Evolutionary conservation across 2,797 vertebrate genomes (phyloP).

Genomic region (Emys orbicularis): DNA sequence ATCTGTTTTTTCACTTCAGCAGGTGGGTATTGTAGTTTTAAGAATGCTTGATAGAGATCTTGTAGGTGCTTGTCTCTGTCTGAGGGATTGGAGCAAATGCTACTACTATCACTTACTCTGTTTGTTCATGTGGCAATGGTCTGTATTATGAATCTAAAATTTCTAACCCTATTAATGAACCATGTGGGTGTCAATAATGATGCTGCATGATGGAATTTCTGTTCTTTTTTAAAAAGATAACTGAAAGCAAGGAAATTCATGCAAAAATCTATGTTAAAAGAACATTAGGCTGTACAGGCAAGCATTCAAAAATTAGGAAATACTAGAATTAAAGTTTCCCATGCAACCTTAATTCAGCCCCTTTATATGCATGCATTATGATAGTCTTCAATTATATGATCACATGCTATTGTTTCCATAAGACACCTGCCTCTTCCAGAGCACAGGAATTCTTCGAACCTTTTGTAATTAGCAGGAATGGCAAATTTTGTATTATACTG

Average conservation of each 20-base stretch:
- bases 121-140: not conserved
- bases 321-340: not conserved
- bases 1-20: no score
- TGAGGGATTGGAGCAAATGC: no score
- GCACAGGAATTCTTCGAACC: not conserved
- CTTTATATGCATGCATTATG: slow-evolving; percentile 28
- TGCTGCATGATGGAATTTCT: not conserved
- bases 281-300: not conserved
- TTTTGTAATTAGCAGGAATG: slow-evolving; percentile 18
- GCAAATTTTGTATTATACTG: not conserved
- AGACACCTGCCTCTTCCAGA: not conserved
- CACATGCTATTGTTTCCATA: not conserved
- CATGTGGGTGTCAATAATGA: not conserved
- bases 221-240: not conserved
- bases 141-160: slow-evolving; percentile 1
- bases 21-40: no score
- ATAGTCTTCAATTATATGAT: slow-evolving; percentile 27
- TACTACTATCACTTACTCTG: fast-evolving
- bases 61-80: no score
- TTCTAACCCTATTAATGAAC: not conserved
- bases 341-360: not conserved
- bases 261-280: not conserved
- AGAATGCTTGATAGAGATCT: no score
- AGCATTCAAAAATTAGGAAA: not conserved
- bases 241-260: not conserved